These are phyloP conservation scores for Linurgus olivaceus DNA, from an alignment of 2,797 vertebrate species.

Conservation along the genomic window DNA sequence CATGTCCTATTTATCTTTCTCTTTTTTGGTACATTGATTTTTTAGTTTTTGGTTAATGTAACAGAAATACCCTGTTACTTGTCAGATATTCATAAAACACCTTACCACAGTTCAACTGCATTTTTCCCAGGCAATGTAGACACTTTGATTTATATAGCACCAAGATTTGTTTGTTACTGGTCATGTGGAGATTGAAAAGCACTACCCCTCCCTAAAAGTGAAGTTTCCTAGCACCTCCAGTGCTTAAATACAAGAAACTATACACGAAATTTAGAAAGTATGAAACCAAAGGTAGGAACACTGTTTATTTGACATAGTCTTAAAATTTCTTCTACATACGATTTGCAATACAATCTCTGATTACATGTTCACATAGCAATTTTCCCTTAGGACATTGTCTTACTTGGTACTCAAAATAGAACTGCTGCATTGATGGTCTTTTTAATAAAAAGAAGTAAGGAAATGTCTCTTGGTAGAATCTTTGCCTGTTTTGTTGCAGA, in stretches of 20 bases:
- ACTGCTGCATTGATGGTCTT: neutral
- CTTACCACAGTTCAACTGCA: neutral
- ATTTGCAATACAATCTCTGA: neutral
- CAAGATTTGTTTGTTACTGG: neutral
- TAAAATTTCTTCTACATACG: neutral
- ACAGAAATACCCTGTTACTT: neutral
- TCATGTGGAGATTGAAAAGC: neutral
- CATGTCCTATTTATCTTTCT: neutral
- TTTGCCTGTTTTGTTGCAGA: neutral
- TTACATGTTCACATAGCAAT: neutral
- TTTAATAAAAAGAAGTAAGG: neutral
- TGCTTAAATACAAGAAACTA: neutral
- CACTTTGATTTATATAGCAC: neutral
- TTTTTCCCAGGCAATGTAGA: neutral
- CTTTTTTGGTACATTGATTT: neutral
- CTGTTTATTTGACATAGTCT: neutral
- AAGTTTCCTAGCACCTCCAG: neutral
- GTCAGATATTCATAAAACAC: neutral
- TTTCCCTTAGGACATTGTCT: neutral
- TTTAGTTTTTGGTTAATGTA: neutral
- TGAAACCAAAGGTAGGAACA: neutral
- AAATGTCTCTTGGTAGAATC: neutral
- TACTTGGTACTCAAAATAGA: accelerated
- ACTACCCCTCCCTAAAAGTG: neutral
- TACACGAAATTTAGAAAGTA: accelerated